These are phyloP conservation scores for Pseudomyrmex concolor DNA, from an alignment of 1,140 invertebrate species.

Conservation along the genomic window DNA sequence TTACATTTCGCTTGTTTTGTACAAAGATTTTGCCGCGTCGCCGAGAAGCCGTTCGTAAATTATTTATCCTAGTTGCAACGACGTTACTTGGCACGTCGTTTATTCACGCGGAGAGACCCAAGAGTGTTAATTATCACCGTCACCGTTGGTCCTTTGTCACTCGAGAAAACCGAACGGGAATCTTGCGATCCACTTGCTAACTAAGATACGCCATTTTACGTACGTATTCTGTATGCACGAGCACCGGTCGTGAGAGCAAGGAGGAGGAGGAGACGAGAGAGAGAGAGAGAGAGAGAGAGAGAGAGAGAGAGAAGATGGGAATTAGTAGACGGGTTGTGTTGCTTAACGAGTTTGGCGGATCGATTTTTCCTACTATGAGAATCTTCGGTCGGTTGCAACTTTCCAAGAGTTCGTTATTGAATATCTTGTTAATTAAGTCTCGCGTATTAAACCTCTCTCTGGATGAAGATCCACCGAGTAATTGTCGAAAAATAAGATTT, in stretches of 20 bases:
- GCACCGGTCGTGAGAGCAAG: neutral
- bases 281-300: neutral
- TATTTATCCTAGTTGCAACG: slow-evolving; percentile 22
- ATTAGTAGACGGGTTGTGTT: slow-evolving; percentile 40
- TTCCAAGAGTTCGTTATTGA: slow-evolving; percentile 45
- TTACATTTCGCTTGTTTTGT: neutral
- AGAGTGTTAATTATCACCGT: slow-evolving; percentile 42
- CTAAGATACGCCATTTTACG: slow-evolving; percentile 25
- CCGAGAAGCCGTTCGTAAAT: slow-evolving; percentile 19
- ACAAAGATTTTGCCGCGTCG: neutral
- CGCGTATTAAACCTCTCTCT: slow-evolving; percentile 9
- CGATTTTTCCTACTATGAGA: slow-evolving; percentile 46
- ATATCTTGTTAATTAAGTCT: slow-evolving; percentile 53
- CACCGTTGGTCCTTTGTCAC: slow-evolving; percentile 4
- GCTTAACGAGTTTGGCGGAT: slow-evolving; percentile 46
- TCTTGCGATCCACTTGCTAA: slow-evolving; percentile 8
- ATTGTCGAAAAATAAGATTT: slow-evolving; percentile 24
- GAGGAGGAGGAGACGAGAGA: neutral
- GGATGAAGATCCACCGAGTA: slow-evolving; percentile 2
- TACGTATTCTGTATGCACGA: slow-evolving; percentile 11
- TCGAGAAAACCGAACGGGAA: slow-evolving; percentile 12
- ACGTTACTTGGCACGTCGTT: neutral
- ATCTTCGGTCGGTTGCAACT: slow-evolving; percentile 38
- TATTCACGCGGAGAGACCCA: slow-evolving; percentile 5
- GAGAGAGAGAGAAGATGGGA: neutral